A percentile compares a stretch with the other conserved stretches of the same genome.
These are phyloP conservation scores for Stichodactyla mertensii DNA, from an alignment of 64 coral and sea anemone species.

Conservation along the genomic window DNA sequence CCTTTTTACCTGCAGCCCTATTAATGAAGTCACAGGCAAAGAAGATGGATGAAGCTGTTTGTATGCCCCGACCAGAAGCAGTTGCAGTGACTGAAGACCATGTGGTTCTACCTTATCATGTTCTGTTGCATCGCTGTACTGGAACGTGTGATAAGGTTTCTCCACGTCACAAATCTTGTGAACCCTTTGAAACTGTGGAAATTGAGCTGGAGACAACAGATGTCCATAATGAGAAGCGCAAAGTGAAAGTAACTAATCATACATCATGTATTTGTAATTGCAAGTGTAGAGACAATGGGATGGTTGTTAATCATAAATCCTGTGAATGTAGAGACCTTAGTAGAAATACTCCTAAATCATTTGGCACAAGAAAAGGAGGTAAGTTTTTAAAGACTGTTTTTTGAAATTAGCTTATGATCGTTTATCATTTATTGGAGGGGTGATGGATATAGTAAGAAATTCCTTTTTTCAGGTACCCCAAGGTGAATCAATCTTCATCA, in stretches of 20 bases:
- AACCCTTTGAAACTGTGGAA: too few species aligned
- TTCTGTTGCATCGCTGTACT: conserved; percentile 25
- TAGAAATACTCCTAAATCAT: neutral
- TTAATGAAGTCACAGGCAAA: neutral
- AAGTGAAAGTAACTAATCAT: conserved; percentile 1
- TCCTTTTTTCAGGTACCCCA: too few species aligned
- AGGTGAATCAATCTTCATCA: too few species aligned
- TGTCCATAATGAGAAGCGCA: neutral
- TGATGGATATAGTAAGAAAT: too few species aligned
- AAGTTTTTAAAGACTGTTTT: neutral
- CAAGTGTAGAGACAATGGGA: neutral
- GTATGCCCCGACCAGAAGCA: conserved; percentile 27
- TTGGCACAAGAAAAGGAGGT: neutral
- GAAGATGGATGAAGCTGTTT: neutral
- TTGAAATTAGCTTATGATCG: neutral
- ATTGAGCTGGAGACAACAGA: neutral
- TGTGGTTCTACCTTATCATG: conserved; percentile 16
- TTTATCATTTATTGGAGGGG: too few species aligned
- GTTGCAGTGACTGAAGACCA: neutral
- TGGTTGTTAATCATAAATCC: neutral
- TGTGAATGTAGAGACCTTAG: neutral
- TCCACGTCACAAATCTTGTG: neutral
- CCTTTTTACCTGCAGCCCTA: neutral
- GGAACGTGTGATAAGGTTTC: conserved; percentile 24
- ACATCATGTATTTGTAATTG: conserved; percentile 19